These are phyloP conservation scores for Euthynnus affinis DNA, from an alignment of 2,797 vertebrate genomes.

Conservation along the genomic window DNA sequence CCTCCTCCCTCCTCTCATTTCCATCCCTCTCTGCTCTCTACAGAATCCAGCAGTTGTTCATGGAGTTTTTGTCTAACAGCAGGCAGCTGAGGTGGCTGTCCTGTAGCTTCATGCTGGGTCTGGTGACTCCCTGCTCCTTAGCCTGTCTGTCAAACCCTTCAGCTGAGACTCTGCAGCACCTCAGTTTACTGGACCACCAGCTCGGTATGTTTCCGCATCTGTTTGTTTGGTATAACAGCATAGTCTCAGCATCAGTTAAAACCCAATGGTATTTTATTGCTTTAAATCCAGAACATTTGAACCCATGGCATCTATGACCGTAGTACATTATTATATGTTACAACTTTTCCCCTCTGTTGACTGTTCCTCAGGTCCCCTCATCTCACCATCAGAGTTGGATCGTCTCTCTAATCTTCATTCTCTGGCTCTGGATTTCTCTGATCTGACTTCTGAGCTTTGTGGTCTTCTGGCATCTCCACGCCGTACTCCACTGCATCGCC, in stretches of 20 bases:
- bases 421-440: slow-evolving; percentile 96
- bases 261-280: too few species aligned
- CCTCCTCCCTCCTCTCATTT: not conserved
- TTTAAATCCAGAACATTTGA: too few species aligned
- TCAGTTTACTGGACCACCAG: slow-evolving; percentile 97
- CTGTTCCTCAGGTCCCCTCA: slow-evolving; percentile 84
- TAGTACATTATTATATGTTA: too few species aligned
- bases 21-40: slow-evolving; percentile 29
- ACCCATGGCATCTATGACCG: too few species aligned
- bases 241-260: not conserved
- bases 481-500: slow-evolving; percentile 94
- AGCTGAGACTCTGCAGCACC: slow-evolving; percentile 94
- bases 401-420: slow-evolving; percentile 93
- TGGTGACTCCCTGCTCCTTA: slow-evolving; percentile 94
- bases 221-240: not conserved
- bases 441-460: slow-evolving; percentile 96
- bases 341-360: not conserved
- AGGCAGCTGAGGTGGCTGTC: slow-evolving; percentile 96
- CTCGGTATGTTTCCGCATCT: slow-evolving; percentile 70
- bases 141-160: slow-evolving; percentile 94
- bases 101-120: slow-evolving; percentile 95
- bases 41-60: slow-evolving; percentile 97
- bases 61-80: slow-evolving; percentile 96
- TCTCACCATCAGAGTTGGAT: slow-evolving; percentile 92
- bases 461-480: slow-evolving; percentile 91